Conservation (phyloP, 2,797 vertebrate genomes). For the Peromyscus aztecus region DNA sequence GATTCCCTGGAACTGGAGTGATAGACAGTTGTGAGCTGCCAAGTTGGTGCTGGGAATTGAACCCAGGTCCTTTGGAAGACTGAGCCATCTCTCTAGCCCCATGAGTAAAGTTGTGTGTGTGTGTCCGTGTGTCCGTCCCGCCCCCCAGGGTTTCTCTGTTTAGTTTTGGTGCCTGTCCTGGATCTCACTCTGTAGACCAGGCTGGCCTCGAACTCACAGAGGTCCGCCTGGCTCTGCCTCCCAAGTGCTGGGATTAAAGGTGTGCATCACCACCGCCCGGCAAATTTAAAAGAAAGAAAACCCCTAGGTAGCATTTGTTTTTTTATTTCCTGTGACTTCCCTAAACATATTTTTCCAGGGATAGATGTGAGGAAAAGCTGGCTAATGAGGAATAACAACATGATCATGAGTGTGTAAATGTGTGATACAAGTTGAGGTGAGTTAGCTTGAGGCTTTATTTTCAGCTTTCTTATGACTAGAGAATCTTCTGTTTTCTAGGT, state of each 20-base stretch:
- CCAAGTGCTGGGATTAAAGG: no score
- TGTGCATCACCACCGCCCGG: no score
- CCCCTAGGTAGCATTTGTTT: not conserved
- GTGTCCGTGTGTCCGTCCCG: no score
- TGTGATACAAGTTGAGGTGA: conserved; percentile 4
- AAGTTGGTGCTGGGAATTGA: not conserved
- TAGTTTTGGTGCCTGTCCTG: no score
- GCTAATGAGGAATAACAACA: not conserved
- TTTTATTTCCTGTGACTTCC: conserved; percentile 37
- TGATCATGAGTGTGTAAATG: not conserved
- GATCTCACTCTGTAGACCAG: no score
- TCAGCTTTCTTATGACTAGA: conserved; percentile 41
- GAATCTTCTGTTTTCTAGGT: conserved; percentile 84
- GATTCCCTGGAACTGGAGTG: not conserved
- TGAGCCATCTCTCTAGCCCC: not conserved
- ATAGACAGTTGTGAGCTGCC: not conserved
- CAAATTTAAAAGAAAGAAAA: not conserved
- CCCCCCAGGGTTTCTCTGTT: no score
- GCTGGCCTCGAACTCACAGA: no score
- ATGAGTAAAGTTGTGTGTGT: not conserved
- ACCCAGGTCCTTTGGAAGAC: not conserved
- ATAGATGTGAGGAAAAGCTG: not conserved
- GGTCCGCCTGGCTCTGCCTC: no score
- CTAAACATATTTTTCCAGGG: conserved; percentile 37
- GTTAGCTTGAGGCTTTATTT: conserved; percentile 25